These are phyloP conservation scores for Epizoanthus ramosus DNA, from an alignment of 92 coral and sea anemone genomes.

Conservation along the genomic window DNA sequence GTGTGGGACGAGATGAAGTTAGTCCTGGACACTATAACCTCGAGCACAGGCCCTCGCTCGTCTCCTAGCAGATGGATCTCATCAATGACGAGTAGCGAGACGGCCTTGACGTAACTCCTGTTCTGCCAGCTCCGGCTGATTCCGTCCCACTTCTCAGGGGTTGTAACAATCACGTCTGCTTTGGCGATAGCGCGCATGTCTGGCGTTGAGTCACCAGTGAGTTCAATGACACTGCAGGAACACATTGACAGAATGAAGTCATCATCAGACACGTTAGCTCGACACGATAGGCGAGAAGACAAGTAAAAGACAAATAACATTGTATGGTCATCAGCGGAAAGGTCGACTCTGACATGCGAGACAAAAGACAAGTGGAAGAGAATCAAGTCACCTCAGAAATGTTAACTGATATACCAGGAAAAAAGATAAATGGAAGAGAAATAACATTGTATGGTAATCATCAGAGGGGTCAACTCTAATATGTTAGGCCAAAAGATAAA, in stretches of 20 bases:
- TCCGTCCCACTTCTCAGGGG: slow-evolving; percentile 99
- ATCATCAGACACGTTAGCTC: background rate
- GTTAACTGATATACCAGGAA: too few species aligned
- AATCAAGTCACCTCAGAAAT: too few species aligned
- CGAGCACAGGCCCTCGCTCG: slow-evolving; percentile 98
- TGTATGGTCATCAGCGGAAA: too few species aligned
- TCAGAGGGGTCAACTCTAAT: too few species aligned
- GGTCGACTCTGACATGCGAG: too few species aligned
- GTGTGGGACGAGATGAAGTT: slow-evolving; percentile 98
- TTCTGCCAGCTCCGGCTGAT: slow-evolving; percentile 99
- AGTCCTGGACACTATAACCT: slow-evolving; percentile 97
- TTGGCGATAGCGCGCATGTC: slow-evolving; percentile 96
- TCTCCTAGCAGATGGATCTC: slow-evolving; percentile 98
- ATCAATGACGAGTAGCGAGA: slow-evolving; percentile 87
- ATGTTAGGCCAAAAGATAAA: too few species aligned
- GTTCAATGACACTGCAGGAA: slow-evolving; percentile 80
- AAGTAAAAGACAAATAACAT: too few species aligned
- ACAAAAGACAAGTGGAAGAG: too few species aligned
- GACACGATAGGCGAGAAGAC: too few species aligned
- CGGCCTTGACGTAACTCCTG: slow-evolving; percentile 95
- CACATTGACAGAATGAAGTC: background rate
- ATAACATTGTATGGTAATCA: too few species aligned
- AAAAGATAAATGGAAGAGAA: too few species aligned
- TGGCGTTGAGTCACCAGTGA: slow-evolving; percentile 99
- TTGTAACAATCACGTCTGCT: slow-evolving; percentile 98